A percentile compares a stretch with the other conserved stretches of the same genome.
Evolutionary conservation across 2,888 invertebrate genomes (phyloP).

Genomic region (Chaetoderma sp.): DNA sequence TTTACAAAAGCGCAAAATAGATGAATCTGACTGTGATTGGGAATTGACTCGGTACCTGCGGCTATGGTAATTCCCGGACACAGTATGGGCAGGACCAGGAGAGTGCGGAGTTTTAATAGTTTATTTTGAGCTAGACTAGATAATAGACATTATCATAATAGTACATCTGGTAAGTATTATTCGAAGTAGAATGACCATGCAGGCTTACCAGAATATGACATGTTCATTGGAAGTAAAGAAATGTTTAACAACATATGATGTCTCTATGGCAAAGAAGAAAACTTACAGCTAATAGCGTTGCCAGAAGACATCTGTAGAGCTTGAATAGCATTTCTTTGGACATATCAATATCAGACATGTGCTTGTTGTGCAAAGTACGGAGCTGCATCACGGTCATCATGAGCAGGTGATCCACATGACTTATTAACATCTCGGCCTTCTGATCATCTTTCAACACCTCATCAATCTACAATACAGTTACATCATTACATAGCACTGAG

Average conservation of each 20-base stretch:
- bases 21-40: too few species aligned
- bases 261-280: not conserved
- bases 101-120: too few species aligned
- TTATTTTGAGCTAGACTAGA: not conserved
- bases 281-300: conserved; percentile 66
- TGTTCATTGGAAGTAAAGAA: not conserved
- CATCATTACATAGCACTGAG: not conserved
- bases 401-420: conserved; percentile 79
- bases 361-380: conserved; percentile 72
- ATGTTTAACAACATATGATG: too few species aligned
- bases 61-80: too few species aligned
- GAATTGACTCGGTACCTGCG: too few species aligned
- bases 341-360: conserved; percentile 69
- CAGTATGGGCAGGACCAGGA: too few species aligned
- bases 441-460: conserved; percentile 74
- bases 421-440: conserved; percentile 67
- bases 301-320: conserved; percentile 67
- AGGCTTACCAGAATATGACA: not conserved
- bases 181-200: not conserved
- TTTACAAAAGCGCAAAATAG: too few species aligned
- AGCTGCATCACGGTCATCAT: conserved; percentile 77
- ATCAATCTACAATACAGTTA: conserved; percentile 73
- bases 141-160: not conserved
- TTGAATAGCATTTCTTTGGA: conserved; percentile 70
- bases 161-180: not conserved